Evolutionary conservation across 2,888 invertebrate species (phyloP), one percentile per base, ranked within the genome.

Genomic region (Seira musarum): DNA sequence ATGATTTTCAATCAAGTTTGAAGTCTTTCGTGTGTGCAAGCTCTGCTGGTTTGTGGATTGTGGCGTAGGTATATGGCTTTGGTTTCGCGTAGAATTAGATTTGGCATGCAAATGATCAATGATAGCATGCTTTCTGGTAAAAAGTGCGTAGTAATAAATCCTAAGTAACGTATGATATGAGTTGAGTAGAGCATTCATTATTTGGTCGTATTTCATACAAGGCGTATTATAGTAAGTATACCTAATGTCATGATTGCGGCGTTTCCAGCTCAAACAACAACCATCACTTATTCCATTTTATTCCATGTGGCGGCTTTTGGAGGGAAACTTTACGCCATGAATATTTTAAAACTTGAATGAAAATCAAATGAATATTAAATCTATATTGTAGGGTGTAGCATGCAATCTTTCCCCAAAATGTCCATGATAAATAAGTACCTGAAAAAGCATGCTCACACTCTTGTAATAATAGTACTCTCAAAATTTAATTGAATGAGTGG

Each of bases 101-200:
- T 53, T 53, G 53, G n/a, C 53, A 53, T 53, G 15, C 53, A 53
- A 53, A 53, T 40, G 35, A 66, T 22, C 65, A 35, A n/a, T 66
- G 35, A 30, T 17, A 25, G 30, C 57, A 57, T 49, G 46, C 13
- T 46, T 15, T 49, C n/a, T 5, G 40, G 40, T 21, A 66, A 68
- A 65, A 25, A 53, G 68, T 68, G 68, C 68, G 68, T 68, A 40
- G 21, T 49, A 68, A 25, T 64, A 15, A 30, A n/a, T 19, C 40
- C n/a, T 2, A 66, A 40, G 6, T 10, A 66, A 25, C n/a, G 25
- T 22, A 22, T 24, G 13, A 24, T 64, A 64, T 64, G 15, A 21
- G n/a, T 30, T 30, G 21, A 30, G 25, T 30, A 30, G 64, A 15
- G 8, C 17, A 25, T 25, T 30, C 2, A 5, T 30, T 5, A 5